Conservation (phyloP, 2,113 vertebrate genomes). For the Prochilodus magdalenae region DNA sequence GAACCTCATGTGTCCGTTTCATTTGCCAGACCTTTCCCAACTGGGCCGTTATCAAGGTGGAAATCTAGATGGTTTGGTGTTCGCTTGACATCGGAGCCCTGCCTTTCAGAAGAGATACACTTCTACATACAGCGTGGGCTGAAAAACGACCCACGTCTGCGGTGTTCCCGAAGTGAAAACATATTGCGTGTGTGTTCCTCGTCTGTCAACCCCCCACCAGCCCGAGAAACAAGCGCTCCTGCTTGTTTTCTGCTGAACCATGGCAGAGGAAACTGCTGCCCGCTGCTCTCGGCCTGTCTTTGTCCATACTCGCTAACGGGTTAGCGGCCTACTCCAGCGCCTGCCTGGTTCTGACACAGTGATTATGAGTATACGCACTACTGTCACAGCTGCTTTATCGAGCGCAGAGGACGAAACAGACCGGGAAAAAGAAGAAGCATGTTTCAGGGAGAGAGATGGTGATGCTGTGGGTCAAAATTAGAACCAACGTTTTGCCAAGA, state of each 20-base stretch:
- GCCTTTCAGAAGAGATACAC: constrained; percentile 46
- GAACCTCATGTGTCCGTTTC: constrained; percentile 67
- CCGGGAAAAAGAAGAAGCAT: neutral
- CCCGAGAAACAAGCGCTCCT: neutral
- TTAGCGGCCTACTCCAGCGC: neutral
- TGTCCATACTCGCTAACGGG: neutral
- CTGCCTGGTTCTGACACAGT: neutral
- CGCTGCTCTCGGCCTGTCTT: constrained; percentile 19
- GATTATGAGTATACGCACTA: neutral
- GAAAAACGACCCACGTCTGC: constrained; percentile 49
- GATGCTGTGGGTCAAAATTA: neutral
- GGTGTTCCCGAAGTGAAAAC: constrained; percentile 63
- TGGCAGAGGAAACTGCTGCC: neutral
- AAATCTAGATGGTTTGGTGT: constrained; percentile 59
- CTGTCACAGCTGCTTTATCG: neutral
- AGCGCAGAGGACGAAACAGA: neutral
- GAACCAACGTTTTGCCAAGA: neutral
- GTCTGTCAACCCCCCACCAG: too few relatives aligned
- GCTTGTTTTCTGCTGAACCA: neutral
- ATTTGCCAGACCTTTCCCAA: constrained; percentile 57
- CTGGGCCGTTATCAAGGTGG: constrained; percentile 56
- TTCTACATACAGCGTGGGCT: constrained; percentile 55
- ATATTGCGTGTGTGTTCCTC: constrained; percentile 49
- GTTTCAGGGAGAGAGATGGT: neutral
- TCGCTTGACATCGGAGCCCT: constrained; percentile 14